Evolutionary conservation across 2,888 invertebrate genomes (phyloP), one percentile per base, ranked within the genome.

Genomic region (Hymenopus coronatus): DNA sequence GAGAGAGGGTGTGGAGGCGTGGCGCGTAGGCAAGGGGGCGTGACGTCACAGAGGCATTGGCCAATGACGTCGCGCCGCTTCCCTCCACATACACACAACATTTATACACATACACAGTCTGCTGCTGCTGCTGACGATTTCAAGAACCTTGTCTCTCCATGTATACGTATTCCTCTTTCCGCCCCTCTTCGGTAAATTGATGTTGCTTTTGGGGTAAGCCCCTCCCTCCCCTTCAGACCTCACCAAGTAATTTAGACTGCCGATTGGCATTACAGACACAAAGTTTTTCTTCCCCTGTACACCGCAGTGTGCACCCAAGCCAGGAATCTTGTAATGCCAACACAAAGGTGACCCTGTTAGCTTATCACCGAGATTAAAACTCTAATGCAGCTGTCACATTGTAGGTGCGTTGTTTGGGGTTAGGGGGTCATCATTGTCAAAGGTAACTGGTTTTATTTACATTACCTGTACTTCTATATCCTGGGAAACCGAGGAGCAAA

Each of bases 11-110:
- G 82, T 70, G 28, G 30, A 84, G 88, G 89, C 83, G 88, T 87
- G 70, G 84, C 70, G n/a, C 20, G 33, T 27, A 30, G 40, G 40
- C n/a, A 87, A 87, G 83, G 88, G 87, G 87, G 87, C 90, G 90
- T 87, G 90, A 89, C 89, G 88, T 89, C 88, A 89, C 87, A 46
- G 84, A 46, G 46, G 83, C n/a, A 33, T 12, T 82, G 82, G 25
- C 87, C 87, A 87, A 87, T 87, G 28, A 8, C 86, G 30, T 28
- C 54, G 70, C 9, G 6, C 25, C 25, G 20, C 28, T 28, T 28
- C 27, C 40, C 86, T 81, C 86, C 70, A 86, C 81, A 28, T 70
- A 25, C 86, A 27, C 14, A 54, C 54, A 54, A 54, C 14, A 15
- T 70, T 70, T 25, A 70, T 25, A 70, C 54, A 70, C 54, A 70